Evolutionary conservation across 2,888 invertebrate species (phyloP), one percentile per base, ranked within the genome.

Genomic region (Ptilodon capucinus): DNA sequence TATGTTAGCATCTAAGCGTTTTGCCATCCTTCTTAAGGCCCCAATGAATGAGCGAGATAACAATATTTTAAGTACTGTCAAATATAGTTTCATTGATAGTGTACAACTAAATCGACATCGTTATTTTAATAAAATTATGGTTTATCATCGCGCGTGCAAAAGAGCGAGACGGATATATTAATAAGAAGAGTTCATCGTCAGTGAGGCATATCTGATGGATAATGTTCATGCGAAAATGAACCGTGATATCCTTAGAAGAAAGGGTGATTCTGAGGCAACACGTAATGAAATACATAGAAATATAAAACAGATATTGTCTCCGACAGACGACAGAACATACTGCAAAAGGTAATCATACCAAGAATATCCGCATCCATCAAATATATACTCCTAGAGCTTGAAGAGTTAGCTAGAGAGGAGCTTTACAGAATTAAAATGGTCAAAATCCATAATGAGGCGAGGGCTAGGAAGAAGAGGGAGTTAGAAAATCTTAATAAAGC

Each of bases 331-430:
- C 40, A 63, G 54, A 81, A 79, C 44, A 71, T 75, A 1, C 48
- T 79, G 21, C 57, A 54, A 32, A 80, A 71, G 57, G 58, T 78
- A 2, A 57, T 79, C 2, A 60, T 79, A 51, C 80, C 79, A 38
- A 69, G 65, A 56, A 70, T 69, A 4, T 52, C 62, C 40, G 44
- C 44, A 0, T 76, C 74, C 0, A 65, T 76, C n/a, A 23, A 35
- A 1, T 78, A 77, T 41, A 75, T 81, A 23, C 0, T 62, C 4
- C 34, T 53, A 11, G 76, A 76, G 49, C 44, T 81, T 8, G 76
- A 83, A 58, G 79, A 81, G 43, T 42, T 66, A 14, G 71, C 59
- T 1, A 63, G 78, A 54, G 78, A 82, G 51, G 79, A 79, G 44
- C 60, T 71, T 38, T 66, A 57, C 35, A 68, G 75, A 55, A 63